These are phyloP conservation scores for Otus sunia DNA, from an alignment of 2,113 vertebrate genomes.

Conservation along the genomic window DNA sequence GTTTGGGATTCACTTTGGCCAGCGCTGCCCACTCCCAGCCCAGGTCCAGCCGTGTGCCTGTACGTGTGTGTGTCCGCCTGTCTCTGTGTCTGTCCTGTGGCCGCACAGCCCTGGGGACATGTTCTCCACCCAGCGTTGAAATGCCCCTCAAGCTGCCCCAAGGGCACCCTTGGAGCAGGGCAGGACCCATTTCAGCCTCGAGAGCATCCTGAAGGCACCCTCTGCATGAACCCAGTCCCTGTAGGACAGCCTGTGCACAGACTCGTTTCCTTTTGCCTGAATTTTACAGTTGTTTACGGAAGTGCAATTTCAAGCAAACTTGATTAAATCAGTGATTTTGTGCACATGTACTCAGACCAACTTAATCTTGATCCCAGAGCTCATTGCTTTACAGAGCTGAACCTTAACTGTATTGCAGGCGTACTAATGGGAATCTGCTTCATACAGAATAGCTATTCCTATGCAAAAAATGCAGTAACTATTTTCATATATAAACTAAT, in stretches of 20 bases:
- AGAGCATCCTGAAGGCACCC: not conserved
- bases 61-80: not conserved
- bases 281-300: not conserved
- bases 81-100: slow-evolving; percentile 19
- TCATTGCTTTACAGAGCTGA: not conserved
- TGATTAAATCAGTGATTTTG: not conserved
- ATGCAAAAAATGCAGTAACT: not conserved
- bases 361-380: not conserved
- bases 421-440: not conserved
- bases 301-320: not conserved
- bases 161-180: not conserved
- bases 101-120: not conserved
- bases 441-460: not conserved
- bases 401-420: not conserved
- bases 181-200: not conserved
- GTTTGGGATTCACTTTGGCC: not conserved
- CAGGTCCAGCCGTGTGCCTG: not conserved
- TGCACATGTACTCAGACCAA: not conserved
- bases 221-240: not conserved
- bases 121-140: not conserved
- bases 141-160: not conserved
- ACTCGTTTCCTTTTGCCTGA: not conserved
- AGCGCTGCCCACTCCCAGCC: fast-evolving
- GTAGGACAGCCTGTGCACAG: not conserved
- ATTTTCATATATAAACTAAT: not conserved